These are phyloP conservation scores for Spodoptera picta DNA, from an alignment of 2,888 invertebrate species.

Conservation along the genomic window DNA sequence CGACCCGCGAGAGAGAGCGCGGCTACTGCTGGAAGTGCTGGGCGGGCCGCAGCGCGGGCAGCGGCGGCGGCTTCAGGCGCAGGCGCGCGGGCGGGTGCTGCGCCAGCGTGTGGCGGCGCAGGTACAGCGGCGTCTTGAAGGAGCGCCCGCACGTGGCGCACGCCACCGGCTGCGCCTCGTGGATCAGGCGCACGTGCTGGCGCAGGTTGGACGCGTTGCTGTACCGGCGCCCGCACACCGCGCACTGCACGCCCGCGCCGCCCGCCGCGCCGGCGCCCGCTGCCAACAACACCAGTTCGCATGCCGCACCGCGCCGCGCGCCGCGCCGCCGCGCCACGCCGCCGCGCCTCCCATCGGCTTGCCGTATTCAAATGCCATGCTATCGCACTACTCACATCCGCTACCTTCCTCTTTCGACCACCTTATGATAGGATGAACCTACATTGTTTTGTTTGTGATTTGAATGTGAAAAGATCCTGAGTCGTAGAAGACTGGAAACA, in stretches of 20 bases:
- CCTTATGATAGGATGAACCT: constrained; percentile 4
- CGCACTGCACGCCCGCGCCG: constrained; percentile 87
- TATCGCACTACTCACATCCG: constrained; percentile 7
- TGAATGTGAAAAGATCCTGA: constrained; percentile 1
- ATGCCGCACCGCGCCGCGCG: constrained; percentile 52
- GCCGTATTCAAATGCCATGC: constrained; percentile 47
- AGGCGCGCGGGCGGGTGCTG: constrained; percentile 86
- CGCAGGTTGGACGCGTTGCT: constrained; percentile 92
- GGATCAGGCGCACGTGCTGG: constrained; percentile 93
- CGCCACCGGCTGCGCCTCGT: constrained; percentile 91
- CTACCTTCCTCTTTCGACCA: constrained; percentile 1
- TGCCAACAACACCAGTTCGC: constrained; percentile 84
- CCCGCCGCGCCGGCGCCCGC: constrained; percentile 69
- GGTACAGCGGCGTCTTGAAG: constrained; percentile 93
- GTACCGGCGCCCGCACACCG: constrained; percentile 91
- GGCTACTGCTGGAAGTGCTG: constrained; percentile 70
- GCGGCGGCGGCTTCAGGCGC: constrained; percentile 74
- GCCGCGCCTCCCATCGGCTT: constrained; percentile 51
- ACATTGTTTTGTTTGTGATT: neutral
- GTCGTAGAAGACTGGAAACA: constrained; percentile 5
- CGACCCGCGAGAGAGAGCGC: constrained; percentile 57
- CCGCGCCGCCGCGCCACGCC: constrained; percentile 53
- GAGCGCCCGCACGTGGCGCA: constrained; percentile 92
- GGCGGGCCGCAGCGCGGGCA: constrained; percentile 77
- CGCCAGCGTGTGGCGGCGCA: constrained; percentile 92